phyloP scores from a whole-genome alignment of 2,113 vertebrate species.

The Equus quagga region DNA sequence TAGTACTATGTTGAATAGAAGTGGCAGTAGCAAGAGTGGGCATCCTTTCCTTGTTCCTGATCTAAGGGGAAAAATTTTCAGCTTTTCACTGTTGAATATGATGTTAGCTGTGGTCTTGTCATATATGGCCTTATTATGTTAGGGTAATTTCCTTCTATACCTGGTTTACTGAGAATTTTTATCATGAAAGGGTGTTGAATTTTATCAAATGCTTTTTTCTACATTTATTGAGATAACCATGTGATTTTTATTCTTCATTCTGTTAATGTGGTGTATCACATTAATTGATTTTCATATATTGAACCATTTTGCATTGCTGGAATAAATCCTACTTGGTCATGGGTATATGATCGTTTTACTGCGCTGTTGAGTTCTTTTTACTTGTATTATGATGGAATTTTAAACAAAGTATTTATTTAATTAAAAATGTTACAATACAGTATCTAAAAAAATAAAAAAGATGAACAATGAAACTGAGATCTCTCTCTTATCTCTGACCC shows the following conservation, averaged over 20 bases:
- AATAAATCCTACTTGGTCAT: neutral
- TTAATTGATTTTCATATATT: neutral
- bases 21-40: neutral
- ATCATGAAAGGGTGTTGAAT: neutral
- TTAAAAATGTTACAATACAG: neutral
- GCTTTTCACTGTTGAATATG: neutral
- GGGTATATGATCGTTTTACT: neutral
- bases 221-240: neutral
- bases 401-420: neutral
- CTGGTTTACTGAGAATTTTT: neutral
- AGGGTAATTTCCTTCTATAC: neutral
- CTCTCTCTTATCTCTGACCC: neutral
- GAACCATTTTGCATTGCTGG: neutral
- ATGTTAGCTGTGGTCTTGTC: neutral
- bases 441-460: neutral
- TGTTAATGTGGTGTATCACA: neutral
- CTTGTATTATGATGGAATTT: neutral
- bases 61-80: neutral
- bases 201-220: neutral
- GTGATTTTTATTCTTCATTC: constrained; percentile 10
- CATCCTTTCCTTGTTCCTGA: neutral
- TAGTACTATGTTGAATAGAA: neutral
- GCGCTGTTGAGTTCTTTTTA: neutral
- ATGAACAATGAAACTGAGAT: neutral
- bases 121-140: neutral